Conservation (phyloP, 2,113 vertebrate species). For the Cyprinodon tularosa region DNA sequence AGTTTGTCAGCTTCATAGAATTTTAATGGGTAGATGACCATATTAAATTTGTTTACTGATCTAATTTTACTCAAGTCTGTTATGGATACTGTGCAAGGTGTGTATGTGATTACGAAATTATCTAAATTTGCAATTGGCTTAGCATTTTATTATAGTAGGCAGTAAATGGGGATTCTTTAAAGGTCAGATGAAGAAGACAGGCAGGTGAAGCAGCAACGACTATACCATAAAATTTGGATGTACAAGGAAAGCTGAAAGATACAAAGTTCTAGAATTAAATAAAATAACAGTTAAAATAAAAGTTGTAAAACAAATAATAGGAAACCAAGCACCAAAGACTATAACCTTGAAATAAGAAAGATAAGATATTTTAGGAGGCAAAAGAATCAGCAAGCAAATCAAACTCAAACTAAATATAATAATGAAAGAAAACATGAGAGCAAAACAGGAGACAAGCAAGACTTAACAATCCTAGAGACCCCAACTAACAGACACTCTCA, state of each 20-base stretch:
- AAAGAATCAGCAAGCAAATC: neutral
- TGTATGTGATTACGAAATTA: too few species aligned
- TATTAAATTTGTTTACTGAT: neutral
- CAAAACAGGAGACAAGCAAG: neutral
- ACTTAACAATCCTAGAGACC: neutral
- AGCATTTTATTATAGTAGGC: too few species aligned
- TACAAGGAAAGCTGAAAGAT: too few species aligned
- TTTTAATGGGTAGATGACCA: neutral
- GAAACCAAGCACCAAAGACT: neutral
- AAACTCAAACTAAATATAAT: neutral
- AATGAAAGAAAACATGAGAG: neutral
- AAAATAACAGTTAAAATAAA: too few species aligned
- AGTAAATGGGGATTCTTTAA: too few species aligned
- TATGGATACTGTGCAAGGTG: too few species aligned
- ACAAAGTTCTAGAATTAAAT: too few species aligned
- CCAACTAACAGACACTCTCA: neutral
- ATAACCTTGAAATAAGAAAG: neutral
- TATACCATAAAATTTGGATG: too few species aligned
- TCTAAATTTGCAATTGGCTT: too few species aligned
- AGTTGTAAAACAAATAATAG: too few species aligned
- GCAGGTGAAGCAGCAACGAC: too few species aligned
- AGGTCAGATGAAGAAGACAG: too few species aligned
- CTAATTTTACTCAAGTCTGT: neutral
- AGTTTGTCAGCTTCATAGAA: neutral
- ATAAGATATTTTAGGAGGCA: neutral